phyloP scores from a whole-genome alignment of 2,888 invertebrate species.

The Leucania comma region DNA sequence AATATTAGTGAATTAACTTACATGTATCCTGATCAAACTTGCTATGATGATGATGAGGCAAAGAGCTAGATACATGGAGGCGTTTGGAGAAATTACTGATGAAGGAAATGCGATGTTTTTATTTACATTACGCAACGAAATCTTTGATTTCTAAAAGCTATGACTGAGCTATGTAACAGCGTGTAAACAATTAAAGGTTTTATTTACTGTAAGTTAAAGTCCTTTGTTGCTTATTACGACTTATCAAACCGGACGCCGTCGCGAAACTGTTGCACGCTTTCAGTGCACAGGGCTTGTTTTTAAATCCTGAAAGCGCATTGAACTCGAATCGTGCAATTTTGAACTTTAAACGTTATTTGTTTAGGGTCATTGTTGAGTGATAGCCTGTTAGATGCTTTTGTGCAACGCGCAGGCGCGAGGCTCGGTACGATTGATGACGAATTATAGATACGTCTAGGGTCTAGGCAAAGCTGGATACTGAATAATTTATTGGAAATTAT shows the following conservation, averaged over 20 bases:
- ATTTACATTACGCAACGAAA: neutral
- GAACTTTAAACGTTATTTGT: neutral
- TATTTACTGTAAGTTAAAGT: neutral
- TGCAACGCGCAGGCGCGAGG: constrained; percentile 41
- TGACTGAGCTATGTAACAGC: neutral
- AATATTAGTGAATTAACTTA: constrained; percentile 70
- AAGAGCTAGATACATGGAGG: constrained; percentile 46
- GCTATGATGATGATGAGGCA: constrained; percentile 81
- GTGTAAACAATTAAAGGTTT: neutral
- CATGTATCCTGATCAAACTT: constrained; percentile 85
- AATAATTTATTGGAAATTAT: neutral
- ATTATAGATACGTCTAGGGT: constrained; percentile 10
- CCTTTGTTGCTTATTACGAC: constrained; percentile 18
- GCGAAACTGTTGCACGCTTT: constrained; percentile 37
- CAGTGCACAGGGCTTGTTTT: constrained; percentile 22
- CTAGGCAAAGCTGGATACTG: neutral
- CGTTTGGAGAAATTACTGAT: neutral
- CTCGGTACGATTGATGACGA: constrained; percentile 3
- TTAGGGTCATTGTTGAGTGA: constrained; percentile 25
- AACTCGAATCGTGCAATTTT: neutral
- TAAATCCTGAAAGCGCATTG: constrained; percentile 22
- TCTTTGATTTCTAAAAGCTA: neutral
- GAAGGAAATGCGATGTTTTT: neutral
- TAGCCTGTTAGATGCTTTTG: constrained; percentile 18
- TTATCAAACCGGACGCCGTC: constrained; percentile 4